Percentiles rank a stretch among this genome's conserved stretches.
phyloP scores from a whole-genome alignment of 2,113 vertebrate genomes.

The Pseudolaguvia tuberculata region DNA sequence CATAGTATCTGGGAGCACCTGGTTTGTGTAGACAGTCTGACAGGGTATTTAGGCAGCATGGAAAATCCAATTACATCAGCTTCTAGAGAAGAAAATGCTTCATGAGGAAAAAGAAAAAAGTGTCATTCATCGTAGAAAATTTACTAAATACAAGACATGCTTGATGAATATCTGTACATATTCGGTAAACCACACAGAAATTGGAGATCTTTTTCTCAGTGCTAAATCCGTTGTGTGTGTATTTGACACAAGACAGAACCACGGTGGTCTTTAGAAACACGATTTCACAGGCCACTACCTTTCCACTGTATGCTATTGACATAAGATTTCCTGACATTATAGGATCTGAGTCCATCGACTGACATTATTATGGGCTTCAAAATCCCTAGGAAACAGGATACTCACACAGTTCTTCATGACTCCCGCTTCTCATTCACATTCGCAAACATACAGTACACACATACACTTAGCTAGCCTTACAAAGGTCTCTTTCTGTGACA shows the following conservation, averaged over 20 bases:
- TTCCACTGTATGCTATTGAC: conserved; percentile 42
- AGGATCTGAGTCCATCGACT: conserved; percentile 32
- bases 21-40: neutral
- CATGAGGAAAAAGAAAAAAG: conserved; percentile 5
- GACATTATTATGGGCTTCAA: conserved; percentile 30
- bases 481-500: conserved; percentile 51
- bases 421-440: conserved; percentile 5
- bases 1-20: neutral
- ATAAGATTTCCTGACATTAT: conserved; percentile 42
- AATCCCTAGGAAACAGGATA: conserved; percentile 44
- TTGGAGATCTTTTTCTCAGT: neutral
- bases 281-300: conserved; percentile 37
- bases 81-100: neutral
- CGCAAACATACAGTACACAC: conserved; percentile 24
- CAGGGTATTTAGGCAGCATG: neutral
- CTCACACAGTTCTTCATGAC: conserved; percentile 13
- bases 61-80: conserved; percentile 10
- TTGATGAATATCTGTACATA: conserved; percentile 6
- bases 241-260: conserved; percentile 40
- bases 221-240: neutral
- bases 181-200: conserved; percentile 9
- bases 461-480: conserved; percentile 29
- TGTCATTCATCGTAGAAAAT: conserved; percentile 1
- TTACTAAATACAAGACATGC: neutral
- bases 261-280: conserved; percentile 40